These are phyloP conservation scores for Entomobrya proxima DNA, from an alignment of 2,888 invertebrate species.

Conservation along the genomic window DNA sequence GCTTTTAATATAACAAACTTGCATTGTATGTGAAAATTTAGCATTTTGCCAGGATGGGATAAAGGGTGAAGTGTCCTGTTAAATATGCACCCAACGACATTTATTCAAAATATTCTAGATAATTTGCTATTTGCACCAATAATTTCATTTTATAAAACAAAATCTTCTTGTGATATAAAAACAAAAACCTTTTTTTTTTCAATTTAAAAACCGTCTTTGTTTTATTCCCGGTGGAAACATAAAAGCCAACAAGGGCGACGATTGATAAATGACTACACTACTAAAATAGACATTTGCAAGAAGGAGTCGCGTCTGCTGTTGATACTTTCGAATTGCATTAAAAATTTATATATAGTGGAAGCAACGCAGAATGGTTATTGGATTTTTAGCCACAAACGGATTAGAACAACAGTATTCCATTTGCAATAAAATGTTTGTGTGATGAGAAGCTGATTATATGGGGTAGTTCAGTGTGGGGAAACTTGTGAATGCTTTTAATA, in stretches of 20 bases:
- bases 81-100: too few species aligned
- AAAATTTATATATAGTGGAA: conserved; percentile 55
- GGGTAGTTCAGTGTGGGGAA: not conserved
- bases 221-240: not conserved
- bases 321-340: conserved; percentile 18
- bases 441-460: conserved; percentile 7
- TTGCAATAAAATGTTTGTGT: conserved; percentile 42
- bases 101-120: too few species aligned
- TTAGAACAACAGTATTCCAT: conserved; percentile 10
- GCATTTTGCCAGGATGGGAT: too few species aligned
- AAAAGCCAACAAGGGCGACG: not conserved
- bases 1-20: too few species aligned
- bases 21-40: too few species aligned
- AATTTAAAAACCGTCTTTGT: too few species aligned
- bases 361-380: conserved; percentile 23
- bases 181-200: too few species aligned
- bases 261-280: conserved; percentile 8
- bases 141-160: too few species aligned
- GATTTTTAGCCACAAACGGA: not conserved
- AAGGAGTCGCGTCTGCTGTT: not conserved
- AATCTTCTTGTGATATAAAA: too few species aligned
- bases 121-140: too few species aligned
- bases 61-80: too few species aligned
- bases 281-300: not conserved
- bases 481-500: not conserved